Conservation (phyloP, 2,888 invertebrate genomes). For the Cheilosia vernalis region DNA sequence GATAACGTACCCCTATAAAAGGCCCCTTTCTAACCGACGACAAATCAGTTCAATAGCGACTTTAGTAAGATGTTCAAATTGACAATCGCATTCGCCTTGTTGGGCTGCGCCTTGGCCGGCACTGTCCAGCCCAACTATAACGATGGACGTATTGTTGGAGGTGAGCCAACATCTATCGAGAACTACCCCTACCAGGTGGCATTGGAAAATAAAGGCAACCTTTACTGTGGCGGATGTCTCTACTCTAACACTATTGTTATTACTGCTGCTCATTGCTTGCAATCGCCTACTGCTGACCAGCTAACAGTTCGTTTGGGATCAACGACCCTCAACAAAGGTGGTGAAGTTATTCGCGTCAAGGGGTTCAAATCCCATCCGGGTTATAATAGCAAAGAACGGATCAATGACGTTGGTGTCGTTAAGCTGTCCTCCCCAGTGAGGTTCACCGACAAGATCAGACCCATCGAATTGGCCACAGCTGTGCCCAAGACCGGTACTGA, state of each 20-base stretch:
- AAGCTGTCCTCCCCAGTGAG: constrained; percentile 79
- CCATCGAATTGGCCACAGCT: constrained; percentile 77
- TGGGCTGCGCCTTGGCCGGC: constrained; percentile 75
- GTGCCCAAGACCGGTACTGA: constrained; percentile 78
- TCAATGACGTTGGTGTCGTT: constrained; percentile 83
- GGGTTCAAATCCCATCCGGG: constrained; percentile 78
- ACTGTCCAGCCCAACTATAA: constrained; percentile 59
- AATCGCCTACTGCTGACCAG: constrained; percentile 68
- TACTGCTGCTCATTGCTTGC: constrained; percentile 84
- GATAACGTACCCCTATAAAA: constrained; percentile 45
- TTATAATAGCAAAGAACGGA: constrained; percentile 79
- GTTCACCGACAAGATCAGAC: constrained; percentile 76
- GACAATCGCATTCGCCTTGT: constrained; percentile 67
- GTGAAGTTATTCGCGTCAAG: constrained; percentile 80
- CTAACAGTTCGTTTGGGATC: constrained; percentile 82
- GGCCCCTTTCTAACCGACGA: not conserved
- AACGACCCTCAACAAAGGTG: constrained; percentile 79
- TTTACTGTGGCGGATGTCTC: constrained; percentile 84
- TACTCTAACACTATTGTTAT: constrained; percentile 80
- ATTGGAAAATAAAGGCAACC: constrained; percentile 80
- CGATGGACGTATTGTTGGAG: constrained; percentile 83
- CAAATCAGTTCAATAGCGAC: constrained; percentile 41
- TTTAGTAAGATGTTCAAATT: constrained; percentile 70
- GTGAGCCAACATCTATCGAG: constrained; percentile 81
- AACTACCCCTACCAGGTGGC: constrained; percentile 84